Conservation (phyloP, 64 coral and sea anemone species). For the Cladopsammia gracilis region DNA sequence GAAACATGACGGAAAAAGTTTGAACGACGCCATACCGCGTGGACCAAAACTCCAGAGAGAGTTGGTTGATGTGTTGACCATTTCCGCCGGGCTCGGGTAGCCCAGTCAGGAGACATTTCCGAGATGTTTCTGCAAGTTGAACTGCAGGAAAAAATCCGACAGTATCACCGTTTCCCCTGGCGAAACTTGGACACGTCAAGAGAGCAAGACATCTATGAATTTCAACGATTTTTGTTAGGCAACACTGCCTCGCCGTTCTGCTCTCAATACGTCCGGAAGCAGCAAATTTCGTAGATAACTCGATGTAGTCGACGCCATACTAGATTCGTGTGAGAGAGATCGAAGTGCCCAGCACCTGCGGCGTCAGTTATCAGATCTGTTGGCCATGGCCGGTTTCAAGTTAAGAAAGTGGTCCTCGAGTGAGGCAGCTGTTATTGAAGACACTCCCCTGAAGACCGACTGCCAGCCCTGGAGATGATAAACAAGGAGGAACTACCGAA, state of each 20-base stretch:
- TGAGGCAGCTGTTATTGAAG: conserved; percentile 44
- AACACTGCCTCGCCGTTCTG: conserved; percentile 53
- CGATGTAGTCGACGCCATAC: conserved; percentile 70
- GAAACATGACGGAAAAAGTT: conserved; percentile 59
- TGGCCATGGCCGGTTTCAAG: conserved; percentile 44
- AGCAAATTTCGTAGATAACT: conserved; percentile 36
- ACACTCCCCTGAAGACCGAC: conserved; percentile 38
- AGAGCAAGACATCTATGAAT: conserved; percentile 31
- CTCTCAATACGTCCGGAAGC: conserved; percentile 54
- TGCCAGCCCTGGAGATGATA: conserved; percentile 32
- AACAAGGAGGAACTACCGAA: neutral
- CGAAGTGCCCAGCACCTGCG: conserved; percentile 25
- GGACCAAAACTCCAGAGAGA: conserved; percentile 69
- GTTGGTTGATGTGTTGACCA: conserved; percentile 48
- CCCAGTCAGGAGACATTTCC: conserved; percentile 55
- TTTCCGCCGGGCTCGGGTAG: conserved; percentile 54
- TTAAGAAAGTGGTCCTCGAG: conserved; percentile 69
- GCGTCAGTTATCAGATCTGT: conserved; percentile 42
- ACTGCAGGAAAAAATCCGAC: too few relatives aligned
- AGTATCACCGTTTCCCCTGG: conserved; percentile 56
- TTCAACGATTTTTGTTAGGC: conserved; percentile 40
- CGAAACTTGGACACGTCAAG: conserved; percentile 23
- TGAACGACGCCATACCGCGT: conserved; percentile 58
- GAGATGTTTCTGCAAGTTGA: too few relatives aligned
- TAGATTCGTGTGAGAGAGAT: conserved; percentile 54